Base-by-base conservation (phyloP, 1,140 invertebrate species). In the Philotrypesis tridentata region DNA sequence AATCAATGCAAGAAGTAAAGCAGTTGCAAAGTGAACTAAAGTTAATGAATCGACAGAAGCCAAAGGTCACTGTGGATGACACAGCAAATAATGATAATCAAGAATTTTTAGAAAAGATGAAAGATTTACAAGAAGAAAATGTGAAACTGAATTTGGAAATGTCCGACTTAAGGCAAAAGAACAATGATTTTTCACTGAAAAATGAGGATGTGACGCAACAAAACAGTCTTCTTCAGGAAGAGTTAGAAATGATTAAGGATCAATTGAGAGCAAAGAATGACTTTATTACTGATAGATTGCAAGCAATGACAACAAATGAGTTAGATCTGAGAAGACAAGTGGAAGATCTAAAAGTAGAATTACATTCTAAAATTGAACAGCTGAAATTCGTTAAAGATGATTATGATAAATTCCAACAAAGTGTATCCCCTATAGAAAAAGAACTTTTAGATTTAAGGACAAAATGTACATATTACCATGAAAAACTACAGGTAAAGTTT, bases 201-300 rank as follows among this genome's bases (percentile, higher is more conserved):
- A 88, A 87, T 17, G 91, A 92, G 11, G 91, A 92, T 79, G 48
- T 89, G 27, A 78, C 17, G 0, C 89, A 92, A 55, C 91, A 91
- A 48, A 91, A 89, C 67, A 86, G 85, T 74, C 61, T 92, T 12
- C 29, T 91, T 12, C 85, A 87, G n/a, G 91, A 92, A 11, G 91
- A 92, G 75, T 68, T 92, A n/a, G 87, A 87, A 17, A 91, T 92
- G 89, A 91, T 92, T 31, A 92, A 90, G 65, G 89, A 92, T 12
- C 91, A 92, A 43, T 60, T 92, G 23, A 89, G 77, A 74, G 87
- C 88, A 17, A 92, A 92, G 65, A 91, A 91, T 33, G 87, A 89
- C 17, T 92, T 90, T 55, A 92, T 92, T 67, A 91, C 88, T 2
- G 87, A 90, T 37, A 85, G 87, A 21, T 72, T 92, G 0, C 89